phyloP scores from a whole-genome alignment of 2,113 vertebrate species.

The Puntigrus tetrazona region DNA sequence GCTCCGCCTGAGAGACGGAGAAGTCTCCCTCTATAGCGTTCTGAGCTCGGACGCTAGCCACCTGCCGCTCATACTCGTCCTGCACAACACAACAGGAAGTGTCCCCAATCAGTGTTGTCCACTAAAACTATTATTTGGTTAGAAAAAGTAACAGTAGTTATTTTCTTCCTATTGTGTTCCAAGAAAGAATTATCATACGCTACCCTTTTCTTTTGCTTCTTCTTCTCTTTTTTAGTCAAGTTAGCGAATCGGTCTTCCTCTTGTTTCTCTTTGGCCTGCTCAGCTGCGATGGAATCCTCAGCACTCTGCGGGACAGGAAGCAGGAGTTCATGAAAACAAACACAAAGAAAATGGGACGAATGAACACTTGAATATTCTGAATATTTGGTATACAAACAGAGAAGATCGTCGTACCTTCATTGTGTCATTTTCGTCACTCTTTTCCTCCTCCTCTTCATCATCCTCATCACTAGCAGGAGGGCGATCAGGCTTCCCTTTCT shows the following conservation, averaged over 20 bases:
- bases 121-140: too few species aligned
- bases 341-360: background rate
- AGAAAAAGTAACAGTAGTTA: too few species aligned
- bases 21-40: slow-evolving; percentile 86
- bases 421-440: slow-evolving; percentile 66
- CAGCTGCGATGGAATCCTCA: slow-evolving; percentile 67
- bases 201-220: slow-evolving; percentile 89
- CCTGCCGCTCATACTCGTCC: slow-evolving; percentile 86
- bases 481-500: slow-evolving; percentile 66
- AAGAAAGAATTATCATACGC: too few species aligned
- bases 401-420: slow-evolving; percentile 66
- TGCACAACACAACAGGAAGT: slow-evolving; percentile 54
- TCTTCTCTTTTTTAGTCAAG: slow-evolving; percentile 90
- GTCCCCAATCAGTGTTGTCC: background rate
- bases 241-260: slow-evolving; percentile 79
- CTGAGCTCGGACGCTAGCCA: slow-evolving; percentile 82
- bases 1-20: slow-evolving; percentile 88
- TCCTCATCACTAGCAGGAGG: slow-evolving; percentile 54
- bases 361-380: background rate
- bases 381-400: background rate
- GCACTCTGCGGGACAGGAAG: slow-evolving; percentile 62
- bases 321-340: background rate
- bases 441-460: slow-evolving; percentile 65
- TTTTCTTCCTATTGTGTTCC: too few species aligned
- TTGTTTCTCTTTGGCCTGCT: slow-evolving; percentile 60